Base-by-base conservation (phyloP, 2,113 vertebrate species). In the Cyanocitta stelleri region DNA sequence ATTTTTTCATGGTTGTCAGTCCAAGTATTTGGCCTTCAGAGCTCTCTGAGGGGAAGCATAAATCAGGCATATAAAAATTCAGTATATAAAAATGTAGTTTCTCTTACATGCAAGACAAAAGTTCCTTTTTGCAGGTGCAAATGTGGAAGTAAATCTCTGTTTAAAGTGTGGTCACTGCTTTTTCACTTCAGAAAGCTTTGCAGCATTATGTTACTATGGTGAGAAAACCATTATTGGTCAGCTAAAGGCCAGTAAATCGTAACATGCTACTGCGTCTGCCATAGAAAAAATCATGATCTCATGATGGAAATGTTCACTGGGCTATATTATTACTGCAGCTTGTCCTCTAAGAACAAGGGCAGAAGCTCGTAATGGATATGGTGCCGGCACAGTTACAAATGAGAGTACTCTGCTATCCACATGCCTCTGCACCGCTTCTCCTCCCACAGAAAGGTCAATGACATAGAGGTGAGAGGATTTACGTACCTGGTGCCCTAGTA, bases 381-480 rank as follows among this genome's bases (percentile, higher is more conserved):
- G 66, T 77, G 51, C 86, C 20, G 1, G 56, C 58, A 94, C 72
- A 87, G 89, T 68, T 73, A 90, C 90, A 93, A 56, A 91, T 61
- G 81, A 81, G 82, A 3, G 3, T 73, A 17, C 59, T 59, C 79
- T 88, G 85, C 87, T 92, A 35, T 80, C 89, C 81, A 35, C 85
- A 94, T 58, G 85, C 82, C 84, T 86, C 81, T 66, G 71, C 63
- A 41, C 49, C 0, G 0, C 85, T 87, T 88, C 87, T 94, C 87
- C 91, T 96, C 80, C 89, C 82, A 62, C 61, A 33, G 82, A 96
- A 97, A 97, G 95, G 96, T 97, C 97, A 97, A 81, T 96, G 95
- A 95, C 96, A 96, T 67, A 91, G 89, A 90, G 69, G 80, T 48
- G 10, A 96, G 59, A 79, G 44, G 52, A 84, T 96, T 96, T 96